These are phyloP conservation scores for Meandrusa payeni DNA, from an alignment of 2,888 invertebrate species.

Conservation along the genomic window DNA sequence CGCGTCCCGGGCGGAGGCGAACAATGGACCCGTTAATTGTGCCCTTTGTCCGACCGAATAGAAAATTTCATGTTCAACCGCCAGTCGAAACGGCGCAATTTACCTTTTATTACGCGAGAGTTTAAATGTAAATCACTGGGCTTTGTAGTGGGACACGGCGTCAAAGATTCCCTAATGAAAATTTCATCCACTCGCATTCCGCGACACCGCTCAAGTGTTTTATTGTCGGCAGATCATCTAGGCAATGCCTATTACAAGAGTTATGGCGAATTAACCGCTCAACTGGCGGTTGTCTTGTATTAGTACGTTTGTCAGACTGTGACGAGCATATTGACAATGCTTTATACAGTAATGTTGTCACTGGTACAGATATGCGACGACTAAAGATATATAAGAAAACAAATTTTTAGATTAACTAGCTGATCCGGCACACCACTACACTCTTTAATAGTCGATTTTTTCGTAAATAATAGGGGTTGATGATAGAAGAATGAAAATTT, in stretches of 20 bases:
- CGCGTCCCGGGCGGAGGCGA: constrained; percentile 49
- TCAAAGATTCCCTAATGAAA: constrained; percentile 31
- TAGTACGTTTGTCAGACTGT: no score
- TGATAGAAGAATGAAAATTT: no score
- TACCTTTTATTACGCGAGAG: constrained; percentile 60
- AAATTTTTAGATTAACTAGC: no score
- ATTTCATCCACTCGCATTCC: constrained; percentile 29
- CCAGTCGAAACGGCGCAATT: constrained; percentile 58
- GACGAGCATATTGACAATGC: no score
- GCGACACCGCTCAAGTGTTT: constrained; percentile 20
- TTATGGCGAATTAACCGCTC: constrained; percentile 5
- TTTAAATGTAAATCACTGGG: constrained; percentile 70
- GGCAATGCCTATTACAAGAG: constrained; percentile 6
- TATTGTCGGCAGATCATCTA: constrained; percentile 18
- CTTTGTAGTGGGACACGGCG: constrained; percentile 56
- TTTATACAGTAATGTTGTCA: no score
- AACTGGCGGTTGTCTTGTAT: neutral
- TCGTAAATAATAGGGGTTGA: no score
- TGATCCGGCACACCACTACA: no score
- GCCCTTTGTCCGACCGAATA: constrained; percentile 74
- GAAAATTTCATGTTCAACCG: constrained; percentile 73
- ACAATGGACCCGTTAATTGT: constrained; percentile 72
- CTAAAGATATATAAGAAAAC: no score
- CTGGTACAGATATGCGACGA: no score
- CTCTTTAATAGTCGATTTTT: no score